Base-by-base conservation (phyloP, 1,140 invertebrate genomes). In the Heliconius eleuchia region DNA sequence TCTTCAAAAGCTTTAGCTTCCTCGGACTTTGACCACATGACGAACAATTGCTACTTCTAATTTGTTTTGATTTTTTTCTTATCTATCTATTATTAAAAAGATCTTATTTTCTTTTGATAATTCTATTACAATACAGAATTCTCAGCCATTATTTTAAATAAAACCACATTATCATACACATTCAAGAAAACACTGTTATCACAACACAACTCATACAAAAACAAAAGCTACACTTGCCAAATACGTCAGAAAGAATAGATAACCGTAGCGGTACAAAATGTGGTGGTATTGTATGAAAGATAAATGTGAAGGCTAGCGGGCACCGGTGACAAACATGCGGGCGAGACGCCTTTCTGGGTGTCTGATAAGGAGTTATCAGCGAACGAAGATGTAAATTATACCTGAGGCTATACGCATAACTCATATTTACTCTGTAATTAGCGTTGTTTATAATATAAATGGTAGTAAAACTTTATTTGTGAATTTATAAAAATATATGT, bases 291-390 rank as follows among this genome's bases (percentile, higher is more conserved):
- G 27, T 30, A 66, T 30, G 60, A 9, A 30, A 66, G 60, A 66
- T 66, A 66, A 66, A 27, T 66, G 60, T 16, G 60, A 66, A 66
- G 30, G 60, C 27, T 66, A 66, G 60, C 60, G 60, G 60, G 60
- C 60, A 66, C 60, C 60, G 60, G 27, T 16, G 60, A 72, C 37
- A 72, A 72, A 39, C 71, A 72, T 72, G 71, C 71, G 71, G 37
- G 71, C 3, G 71, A 72, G 71, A 72, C 71, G 71, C 71, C 71
- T 72, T 72, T 72, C 71, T 39, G 71, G 8, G 39, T 72, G 37
- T 72, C 71, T 46, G 42, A 46, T 46, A 46, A 46, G 42, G 71
- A n/a, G 19, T 72, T 72, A 72, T 72, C 71, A 42, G 34, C 9
- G 5, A 19, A 34, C 4, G 37, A 72, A 72, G 71, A 72, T 42